Percentiles rank a stretch among this genome's conserved stretches.
Evolutionary conservation across 2,797 vertebrate species (phyloP).

Genomic region (Dicrostonyx torquatus): DNA sequence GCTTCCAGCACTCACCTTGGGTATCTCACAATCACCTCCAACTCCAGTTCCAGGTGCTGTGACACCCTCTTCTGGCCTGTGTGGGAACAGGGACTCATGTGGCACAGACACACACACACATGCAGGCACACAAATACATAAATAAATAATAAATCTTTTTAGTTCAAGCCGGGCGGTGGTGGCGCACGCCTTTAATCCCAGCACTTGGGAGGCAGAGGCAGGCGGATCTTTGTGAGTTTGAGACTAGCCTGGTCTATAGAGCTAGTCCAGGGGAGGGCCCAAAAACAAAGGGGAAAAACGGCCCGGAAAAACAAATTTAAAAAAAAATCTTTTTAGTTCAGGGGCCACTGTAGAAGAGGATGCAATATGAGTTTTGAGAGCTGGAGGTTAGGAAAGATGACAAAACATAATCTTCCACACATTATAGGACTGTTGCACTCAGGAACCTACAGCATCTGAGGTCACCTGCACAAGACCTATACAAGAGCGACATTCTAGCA

Average conservation of each 20-base stretch:
- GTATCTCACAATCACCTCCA: not conserved
- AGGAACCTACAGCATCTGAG: not conserved
- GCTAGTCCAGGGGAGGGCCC: too few species aligned
- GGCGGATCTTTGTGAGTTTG: too few species aligned
- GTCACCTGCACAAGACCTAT: not conserved
- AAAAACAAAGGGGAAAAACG: too few species aligned
- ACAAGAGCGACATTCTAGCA: not conserved
- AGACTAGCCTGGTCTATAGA: too few species aligned
- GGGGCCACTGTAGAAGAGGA: not conserved
- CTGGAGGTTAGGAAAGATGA: not conserved
- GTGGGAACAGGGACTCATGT: not conserved
- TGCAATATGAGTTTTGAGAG: not conserved
- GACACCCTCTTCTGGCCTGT: not conserved
- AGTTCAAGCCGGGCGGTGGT: too few species aligned
- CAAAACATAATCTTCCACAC: not conserved
- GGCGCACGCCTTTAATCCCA: too few species aligned
- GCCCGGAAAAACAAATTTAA: too few species aligned
- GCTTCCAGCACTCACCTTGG: not conserved
- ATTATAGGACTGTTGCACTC: too few species aligned
- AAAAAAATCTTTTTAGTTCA: not conserved
- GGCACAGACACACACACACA: not conserved
- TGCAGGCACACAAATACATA: not conserved
- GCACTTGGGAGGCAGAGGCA: too few species aligned
- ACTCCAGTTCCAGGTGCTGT: not conserved
- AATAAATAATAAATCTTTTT: not conserved